Conservation (phyloP, 2,113 vertebrate species). For the Naja naja region DNA sequence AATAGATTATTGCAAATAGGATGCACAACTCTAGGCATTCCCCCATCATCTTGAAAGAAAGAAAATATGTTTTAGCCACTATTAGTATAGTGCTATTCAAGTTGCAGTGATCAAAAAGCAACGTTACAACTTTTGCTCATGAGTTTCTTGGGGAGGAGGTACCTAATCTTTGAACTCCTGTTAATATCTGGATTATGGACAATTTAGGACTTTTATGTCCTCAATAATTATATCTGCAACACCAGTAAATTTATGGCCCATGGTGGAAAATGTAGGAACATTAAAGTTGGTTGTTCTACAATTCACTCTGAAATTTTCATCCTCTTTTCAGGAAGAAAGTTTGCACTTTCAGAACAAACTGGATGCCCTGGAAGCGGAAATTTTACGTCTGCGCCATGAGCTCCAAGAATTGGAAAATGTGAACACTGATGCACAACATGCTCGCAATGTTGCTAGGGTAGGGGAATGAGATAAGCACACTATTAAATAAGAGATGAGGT, state of each 20-base stretch:
- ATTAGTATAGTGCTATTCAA: neutral
- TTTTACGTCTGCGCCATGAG: slow-evolving; percentile 70
- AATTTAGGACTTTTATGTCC: neutral
- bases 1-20: neutral
- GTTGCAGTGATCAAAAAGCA: neutral
- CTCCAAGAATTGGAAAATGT: slow-evolving; percentile 71
- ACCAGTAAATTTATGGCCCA: neutral
- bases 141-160: neutral
- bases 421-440: slow-evolving; percentile 71
- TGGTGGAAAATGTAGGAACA: neutral
- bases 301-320: neutral
- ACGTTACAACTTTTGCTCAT: neutral
- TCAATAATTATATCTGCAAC: neutral
- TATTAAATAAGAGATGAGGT: neutral
- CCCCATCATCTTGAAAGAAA: neutral
- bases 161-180: neutral
- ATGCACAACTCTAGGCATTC: no score
- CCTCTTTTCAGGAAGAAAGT: slow-evolving; percentile 75
- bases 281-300: neutral
- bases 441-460: slow-evolving; percentile 78
- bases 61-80: neutral
- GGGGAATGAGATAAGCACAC: neutral
- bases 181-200: neutral
- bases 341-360: slow-evolving; percentile 75
- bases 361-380: slow-evolving; percentile 75